Evolutionary conservation across 2,797 vertebrate genomes (phyloP).

Genomic region (Coreius guichenoti): DNA sequence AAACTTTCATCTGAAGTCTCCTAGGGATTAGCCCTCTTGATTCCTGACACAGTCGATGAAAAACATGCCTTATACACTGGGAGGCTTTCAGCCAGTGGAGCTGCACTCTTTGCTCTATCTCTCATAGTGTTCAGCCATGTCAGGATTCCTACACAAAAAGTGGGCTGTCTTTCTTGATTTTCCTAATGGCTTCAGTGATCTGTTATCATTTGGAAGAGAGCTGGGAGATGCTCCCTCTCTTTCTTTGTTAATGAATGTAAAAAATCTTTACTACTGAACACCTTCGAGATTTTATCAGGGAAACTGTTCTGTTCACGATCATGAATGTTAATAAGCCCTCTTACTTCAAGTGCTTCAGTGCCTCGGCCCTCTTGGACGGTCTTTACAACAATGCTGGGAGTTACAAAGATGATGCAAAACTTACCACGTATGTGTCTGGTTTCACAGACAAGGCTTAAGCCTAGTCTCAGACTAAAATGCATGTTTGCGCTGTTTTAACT

Average conservation of each 20-base stretch:
- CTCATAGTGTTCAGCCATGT: constrained; percentile 65
- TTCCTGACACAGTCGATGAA: constrained; percentile 86
- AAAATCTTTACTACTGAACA: constrained; percentile 37
- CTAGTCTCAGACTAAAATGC: background rate
- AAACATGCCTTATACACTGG: constrained; percentile 82
- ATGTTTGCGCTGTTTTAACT: background rate
- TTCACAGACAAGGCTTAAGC: background rate
- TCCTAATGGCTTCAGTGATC: constrained; percentile 46
- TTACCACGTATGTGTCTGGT: background rate
- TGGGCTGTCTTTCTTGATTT: constrained; percentile 59
- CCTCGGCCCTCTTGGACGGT: constrained; percentile 11
- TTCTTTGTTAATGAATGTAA: constrained; percentile 43
- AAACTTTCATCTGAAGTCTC: constrained; percentile 86
- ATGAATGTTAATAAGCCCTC: constrained; percentile 57
- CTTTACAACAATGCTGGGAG: constrained; percentile 9
- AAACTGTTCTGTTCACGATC: constrained; percentile 17
- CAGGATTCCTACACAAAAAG: constrained; percentile 71
- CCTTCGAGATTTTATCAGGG: constrained; percentile 42
- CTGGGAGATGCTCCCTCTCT: constrained; percentile 1
- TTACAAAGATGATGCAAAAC: constrained; percentile 54
- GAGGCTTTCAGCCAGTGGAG: constrained; percentile 76
- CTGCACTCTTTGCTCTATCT: constrained; percentile 59
- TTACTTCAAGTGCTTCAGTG: constrained; percentile 48
- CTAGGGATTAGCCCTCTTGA: constrained; percentile 85
- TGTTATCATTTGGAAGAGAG: constrained; percentile 45